Evolutionary conservation across 2,113 vertebrate species (phyloP).

Genomic region (Melanotaenia duboulayi): DNA sequence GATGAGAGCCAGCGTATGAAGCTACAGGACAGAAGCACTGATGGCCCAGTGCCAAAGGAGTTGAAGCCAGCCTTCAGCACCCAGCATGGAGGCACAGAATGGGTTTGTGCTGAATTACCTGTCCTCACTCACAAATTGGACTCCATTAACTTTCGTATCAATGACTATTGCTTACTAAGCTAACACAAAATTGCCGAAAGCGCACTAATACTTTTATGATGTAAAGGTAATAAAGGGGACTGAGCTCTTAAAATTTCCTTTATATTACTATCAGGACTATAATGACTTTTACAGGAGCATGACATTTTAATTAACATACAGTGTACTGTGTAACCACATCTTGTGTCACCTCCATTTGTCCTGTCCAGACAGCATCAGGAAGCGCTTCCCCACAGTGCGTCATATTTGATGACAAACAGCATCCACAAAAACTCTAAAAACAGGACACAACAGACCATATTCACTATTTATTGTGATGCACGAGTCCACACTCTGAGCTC

Average conservation of each 20-base stretch:
- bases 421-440: slow-evolving; percentile 33
- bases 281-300: neutral
- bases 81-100: slow-evolving; percentile 5
- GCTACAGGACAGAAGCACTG: slow-evolving; percentile 32
- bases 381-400: slow-evolving; percentile 19
- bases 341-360: neutral
- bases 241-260: slow-evolving; percentile 15
- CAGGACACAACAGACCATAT: slow-evolving; percentile 33
- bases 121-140: slow-evolving; percentile 12
- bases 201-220: slow-evolving; percentile 15
- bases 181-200: slow-evolving; percentile 40
- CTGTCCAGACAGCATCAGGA: slow-evolving; percentile 8
- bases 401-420: slow-evolving; percentile 36
- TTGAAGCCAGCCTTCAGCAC: slow-evolving; percentile 38
- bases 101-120: slow-evolving; percentile 21
- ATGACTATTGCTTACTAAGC: slow-evolving; percentile 40
- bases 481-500: slow-evolving; percentile 30
- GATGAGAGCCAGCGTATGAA: slow-evolving; percentile 20
- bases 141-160: slow-evolving; percentile 55
- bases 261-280: neutral
- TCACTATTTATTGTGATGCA: slow-evolving; percentile 63
- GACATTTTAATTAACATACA: neutral
- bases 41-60: slow-evolving; percentile 60
- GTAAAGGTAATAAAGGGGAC: slow-evolving; percentile 29
- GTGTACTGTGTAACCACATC: neutral